A percentile compares a stretch with the other conserved stretches of the same genome.
Conservation (phyloP, 1,140 invertebrate species). For the Hycleus cichorii region DNA sequence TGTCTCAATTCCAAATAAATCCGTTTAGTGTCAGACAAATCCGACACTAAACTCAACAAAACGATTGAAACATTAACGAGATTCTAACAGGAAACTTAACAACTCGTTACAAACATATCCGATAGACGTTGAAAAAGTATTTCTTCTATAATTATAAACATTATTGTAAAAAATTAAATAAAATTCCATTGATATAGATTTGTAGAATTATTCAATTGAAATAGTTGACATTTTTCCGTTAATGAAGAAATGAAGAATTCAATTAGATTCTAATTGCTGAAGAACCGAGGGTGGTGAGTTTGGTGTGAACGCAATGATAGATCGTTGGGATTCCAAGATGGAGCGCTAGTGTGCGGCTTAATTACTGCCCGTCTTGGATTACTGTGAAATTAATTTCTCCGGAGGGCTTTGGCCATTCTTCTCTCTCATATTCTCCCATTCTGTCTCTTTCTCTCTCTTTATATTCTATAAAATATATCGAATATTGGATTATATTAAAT, state of each 20-base stretch:
- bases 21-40: slow-evolving; percentile 21
- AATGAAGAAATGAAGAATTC: slow-evolving; percentile 25
- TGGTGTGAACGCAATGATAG: slow-evolving; percentile 36
- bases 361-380: slow-evolving; percentile 42
- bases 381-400: slow-evolving; percentile 41
- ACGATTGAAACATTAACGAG: slow-evolving; percentile 37
- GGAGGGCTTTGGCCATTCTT: slow-evolving; percentile 33
- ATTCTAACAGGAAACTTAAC: slow-evolving; percentile 34
- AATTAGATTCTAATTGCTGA: slow-evolving; percentile 25
- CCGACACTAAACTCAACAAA: slow-evolving; percentile 31
- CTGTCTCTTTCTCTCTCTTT: too few relatives aligned
- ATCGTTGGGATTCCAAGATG: slow-evolving; percentile 36
- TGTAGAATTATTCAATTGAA: slow-evolving; percentile 1
- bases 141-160: too few relatives aligned
- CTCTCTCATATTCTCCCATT: too few relatives aligned
- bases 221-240: slow-evolving; percentile 23
- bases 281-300: slow-evolving; percentile 17
- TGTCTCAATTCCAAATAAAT: slow-evolving; percentile 20
- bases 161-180: too few relatives aligned
- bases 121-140: background rate
- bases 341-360: slow-evolving; percentile 28
- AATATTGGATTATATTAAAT: slow-evolving; percentile 41
- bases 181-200: too few relatives aligned
- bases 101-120: slow-evolving; percentile 32
- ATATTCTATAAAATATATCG: slow-evolving; percentile 34